A percentile compares a stretch with the other conserved stretches of the same genome.
These are phyloP conservation scores for Orchesellides sinensis DNA, from an alignment of 2,888 invertebrate genomes.

Conservation along the genomic window DNA sequence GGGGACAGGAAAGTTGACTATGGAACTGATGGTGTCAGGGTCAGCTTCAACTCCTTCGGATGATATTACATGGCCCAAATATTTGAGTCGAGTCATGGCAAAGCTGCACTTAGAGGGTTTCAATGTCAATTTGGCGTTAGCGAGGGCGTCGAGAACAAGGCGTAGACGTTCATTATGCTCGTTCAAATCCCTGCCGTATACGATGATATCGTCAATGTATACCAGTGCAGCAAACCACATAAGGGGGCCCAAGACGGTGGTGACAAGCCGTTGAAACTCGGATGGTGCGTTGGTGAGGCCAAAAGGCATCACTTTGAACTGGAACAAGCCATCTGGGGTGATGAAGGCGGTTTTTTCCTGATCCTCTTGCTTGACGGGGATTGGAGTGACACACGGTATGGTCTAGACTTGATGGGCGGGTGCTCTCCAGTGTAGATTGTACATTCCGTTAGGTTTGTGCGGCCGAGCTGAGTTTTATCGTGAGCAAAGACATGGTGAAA, in stretches of 20 bases:
- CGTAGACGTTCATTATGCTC: constrained; percentile 65
- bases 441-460: background rate
- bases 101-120: constrained; percentile 65
- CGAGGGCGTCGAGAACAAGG: constrained; percentile 54
- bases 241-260: background rate
- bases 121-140: background rate
- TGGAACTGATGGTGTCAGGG: constrained; percentile 57
- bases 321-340: constrained; percentile 23
- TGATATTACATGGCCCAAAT: constrained; percentile 76
- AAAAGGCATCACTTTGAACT: constrained; percentile 18
- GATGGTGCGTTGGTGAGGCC: constrained; percentile 1
- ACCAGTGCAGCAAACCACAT: background rate
- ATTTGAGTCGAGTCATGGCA: constrained; percentile 72
- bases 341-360: constrained; percentile 30
- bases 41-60: constrained; percentile 60
- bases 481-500: too few species aligned
- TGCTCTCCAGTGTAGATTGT: background rate
- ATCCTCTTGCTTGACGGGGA: background rate
- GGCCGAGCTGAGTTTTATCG: background rate
- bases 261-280: background rate
- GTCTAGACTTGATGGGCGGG: constrained; percentile 3
- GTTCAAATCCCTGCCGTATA: background rate
- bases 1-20: constrained; percentile 64
- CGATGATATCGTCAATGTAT: constrained; percentile 31
- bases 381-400: constrained; percentile 23